These are phyloP conservation scores for Aramus guarauna DNA, from an alignment of 2,113 vertebrate genomes.

Conservation along the genomic window DNA sequence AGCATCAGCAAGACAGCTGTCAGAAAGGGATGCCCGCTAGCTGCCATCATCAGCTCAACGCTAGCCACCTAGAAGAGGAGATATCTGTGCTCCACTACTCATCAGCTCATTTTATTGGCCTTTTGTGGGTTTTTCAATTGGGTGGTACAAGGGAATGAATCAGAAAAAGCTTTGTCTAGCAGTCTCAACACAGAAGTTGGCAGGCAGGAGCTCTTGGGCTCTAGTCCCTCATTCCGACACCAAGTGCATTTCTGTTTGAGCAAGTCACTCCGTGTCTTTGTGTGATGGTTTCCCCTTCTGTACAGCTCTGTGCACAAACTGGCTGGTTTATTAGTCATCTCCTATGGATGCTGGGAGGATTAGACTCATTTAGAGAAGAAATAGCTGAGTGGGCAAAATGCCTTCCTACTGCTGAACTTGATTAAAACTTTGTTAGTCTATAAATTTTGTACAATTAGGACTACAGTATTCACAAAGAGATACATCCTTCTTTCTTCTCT, in stretches of 20 bases:
- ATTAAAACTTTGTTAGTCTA: background rate
- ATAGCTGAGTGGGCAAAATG: background rate
- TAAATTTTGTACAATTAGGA: background rate
- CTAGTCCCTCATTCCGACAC: background rate
- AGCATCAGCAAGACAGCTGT: background rate
- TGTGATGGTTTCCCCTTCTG: background rate
- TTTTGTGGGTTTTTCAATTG: background rate
- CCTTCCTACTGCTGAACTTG: background rate
- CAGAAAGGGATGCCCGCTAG: background rate
- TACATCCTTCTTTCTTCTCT: background rate
- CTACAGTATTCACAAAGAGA: background rate
- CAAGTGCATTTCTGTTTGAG: background rate
- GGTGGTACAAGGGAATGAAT: background rate
- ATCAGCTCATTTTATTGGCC: background rate
- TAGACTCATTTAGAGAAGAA: background rate
- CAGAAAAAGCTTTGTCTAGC: background rate
- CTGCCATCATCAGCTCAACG: background rate
- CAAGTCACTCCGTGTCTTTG: background rate
- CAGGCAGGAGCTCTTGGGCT: background rate
- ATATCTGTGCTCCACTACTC: background rate
- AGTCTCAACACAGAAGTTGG: background rate
- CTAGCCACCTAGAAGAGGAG: background rate
- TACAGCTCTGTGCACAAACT: background rate
- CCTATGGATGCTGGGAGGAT: background rate
- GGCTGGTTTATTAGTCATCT: background rate